Evolutionary conservation across 1,140 invertebrate genomes (phyloP).

Genomic region (Drosophila repletoides): DNA sequence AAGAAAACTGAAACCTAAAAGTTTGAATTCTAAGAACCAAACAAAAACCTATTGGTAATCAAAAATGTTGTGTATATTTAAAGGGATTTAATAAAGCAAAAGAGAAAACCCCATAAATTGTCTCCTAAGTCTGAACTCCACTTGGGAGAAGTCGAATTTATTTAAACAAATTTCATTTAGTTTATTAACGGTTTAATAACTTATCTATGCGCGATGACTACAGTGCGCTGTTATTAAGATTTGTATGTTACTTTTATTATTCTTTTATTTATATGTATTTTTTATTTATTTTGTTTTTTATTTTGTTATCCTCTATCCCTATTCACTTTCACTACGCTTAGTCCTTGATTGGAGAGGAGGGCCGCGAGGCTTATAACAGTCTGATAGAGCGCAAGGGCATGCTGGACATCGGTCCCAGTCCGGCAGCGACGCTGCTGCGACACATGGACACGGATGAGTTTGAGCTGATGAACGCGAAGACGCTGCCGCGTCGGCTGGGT

Average conservation of each 20-base stretch:
- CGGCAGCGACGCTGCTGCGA: slow-evolving; percentile 61
- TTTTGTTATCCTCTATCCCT: slow-evolving; percentile 23
- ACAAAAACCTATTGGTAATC: slow-evolving; percentile 69
- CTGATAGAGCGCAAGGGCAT: slow-evolving; percentile 88
- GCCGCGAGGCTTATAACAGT: slow-evolving; percentile 95
- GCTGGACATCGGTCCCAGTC: slow-evolving; percentile 66
- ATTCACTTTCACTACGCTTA: slow-evolving; percentile 65
- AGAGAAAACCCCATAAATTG: neutral
- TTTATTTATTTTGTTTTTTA: slow-evolving; percentile 17
- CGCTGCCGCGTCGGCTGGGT: slow-evolving; percentile 50
- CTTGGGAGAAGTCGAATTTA: no score
- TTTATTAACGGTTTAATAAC: no score
- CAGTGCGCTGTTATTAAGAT: neutral
- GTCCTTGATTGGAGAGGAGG: slow-evolving; percentile 90
- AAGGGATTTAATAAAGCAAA: slow-evolving; percentile 75
- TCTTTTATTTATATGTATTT: slow-evolving; percentile 8
- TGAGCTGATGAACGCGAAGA: slow-evolving; percentile 60
- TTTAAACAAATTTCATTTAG: no score
- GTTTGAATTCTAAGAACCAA: slow-evolving; percentile 75
- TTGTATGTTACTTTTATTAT: slow-evolving; percentile 23
- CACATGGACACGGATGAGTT: slow-evolving; percentile 78
- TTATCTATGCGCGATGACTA: neutral
- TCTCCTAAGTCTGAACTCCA: slow-evolving; percentile 22
- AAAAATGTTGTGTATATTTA: slow-evolving; percentile 80
- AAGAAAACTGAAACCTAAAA: slow-evolving; percentile 12